A percentile compares a stretch with the other conserved stretches of the same genome.
Evolutionary conservation across 2,888 invertebrate genomes (phyloP).

Genomic region (Elgonia sp.): DNA sequence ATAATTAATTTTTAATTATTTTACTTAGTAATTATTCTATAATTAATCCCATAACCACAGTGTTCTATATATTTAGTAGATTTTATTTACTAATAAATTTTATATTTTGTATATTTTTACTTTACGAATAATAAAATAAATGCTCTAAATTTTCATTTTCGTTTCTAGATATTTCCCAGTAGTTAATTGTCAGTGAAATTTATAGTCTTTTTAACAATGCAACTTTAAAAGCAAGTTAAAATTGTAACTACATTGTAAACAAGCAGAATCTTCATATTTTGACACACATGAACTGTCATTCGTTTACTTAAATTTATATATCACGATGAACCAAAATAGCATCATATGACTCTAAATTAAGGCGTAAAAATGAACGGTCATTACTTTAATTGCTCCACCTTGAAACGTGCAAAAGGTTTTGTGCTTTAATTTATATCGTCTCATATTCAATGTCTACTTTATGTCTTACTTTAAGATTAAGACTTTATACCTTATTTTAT

Average conservation of each 20-base stretch:
- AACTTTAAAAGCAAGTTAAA: neutral
- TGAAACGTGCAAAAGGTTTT: no score
- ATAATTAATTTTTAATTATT: no score
- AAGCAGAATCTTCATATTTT: constrained; percentile 8
- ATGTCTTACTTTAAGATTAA: no score
- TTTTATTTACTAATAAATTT: no score
- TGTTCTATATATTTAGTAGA: no score
- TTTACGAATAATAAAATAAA: no score
- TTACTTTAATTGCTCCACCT: neutral
- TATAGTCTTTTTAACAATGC: neutral
- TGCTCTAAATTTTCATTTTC: neutral
- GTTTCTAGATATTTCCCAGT: neutral
- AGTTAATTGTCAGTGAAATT: neutral
- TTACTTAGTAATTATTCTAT: no score
- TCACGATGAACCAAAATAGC: neutral
- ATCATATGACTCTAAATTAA: constrained; percentile 10
- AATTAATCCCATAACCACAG: no score
- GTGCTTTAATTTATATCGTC: no score
- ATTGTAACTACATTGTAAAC: neutral
- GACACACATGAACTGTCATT: neutral
- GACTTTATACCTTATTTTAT: no score
- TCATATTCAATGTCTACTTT: no score
- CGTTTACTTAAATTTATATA: neutral
- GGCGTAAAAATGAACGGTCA: neutral
- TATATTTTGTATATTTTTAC: no score